phyloP scores from a whole-genome alignment of 2,888 invertebrate genomes.

The Tribolium freemani region DNA sequence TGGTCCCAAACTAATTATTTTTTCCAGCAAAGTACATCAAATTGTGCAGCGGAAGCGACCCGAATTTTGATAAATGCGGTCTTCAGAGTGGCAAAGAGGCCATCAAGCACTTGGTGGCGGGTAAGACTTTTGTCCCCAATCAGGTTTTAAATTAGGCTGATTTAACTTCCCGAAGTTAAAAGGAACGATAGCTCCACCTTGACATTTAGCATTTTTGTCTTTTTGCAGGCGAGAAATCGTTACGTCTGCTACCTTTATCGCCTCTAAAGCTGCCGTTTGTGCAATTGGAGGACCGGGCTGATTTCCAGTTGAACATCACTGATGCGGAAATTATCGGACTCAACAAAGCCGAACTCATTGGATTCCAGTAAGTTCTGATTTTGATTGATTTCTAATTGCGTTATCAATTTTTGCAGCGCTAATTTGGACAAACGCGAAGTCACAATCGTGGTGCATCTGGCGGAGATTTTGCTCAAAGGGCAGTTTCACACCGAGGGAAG shows the following conservation, averaged over 20 bases:
- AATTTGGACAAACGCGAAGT: conserved; percentile 37
- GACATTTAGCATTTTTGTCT: background rate
- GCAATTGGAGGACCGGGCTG: conserved; percentile 50
- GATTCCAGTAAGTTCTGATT: conserved; percentile 46
- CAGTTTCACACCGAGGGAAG: conserved; percentile 59
- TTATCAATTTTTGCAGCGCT: conserved; percentile 42
- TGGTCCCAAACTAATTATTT: background rate
- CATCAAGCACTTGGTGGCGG: conserved; percentile 47
- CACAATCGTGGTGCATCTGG: conserved; percentile 19
- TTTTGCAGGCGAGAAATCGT: conserved; percentile 56
- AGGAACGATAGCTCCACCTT: background rate
- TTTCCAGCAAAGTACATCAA: conserved; percentile 58
- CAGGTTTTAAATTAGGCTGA: too few relatives aligned
- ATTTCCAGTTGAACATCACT: conserved; percentile 52
- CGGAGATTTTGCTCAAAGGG: conserved; percentile 31
- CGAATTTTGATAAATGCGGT: conserved; percentile 58
- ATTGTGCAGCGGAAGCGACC: conserved; percentile 55
- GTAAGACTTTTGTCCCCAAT: conserved; percentile 31
- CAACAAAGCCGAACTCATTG: conserved; percentile 48
- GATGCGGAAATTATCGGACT: conserved; percentile 55
- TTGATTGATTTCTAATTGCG: background rate
- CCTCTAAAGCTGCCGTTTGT: conserved; percentile 57
- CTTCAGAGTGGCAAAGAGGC: conserved; percentile 53
- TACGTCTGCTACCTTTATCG: conserved; percentile 53
- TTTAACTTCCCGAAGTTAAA: conserved; percentile 2